These are phyloP conservation scores for Mustela lutreola DNA, from an alignment of 2,113 vertebrate species.

Conservation along the genomic window DNA sequence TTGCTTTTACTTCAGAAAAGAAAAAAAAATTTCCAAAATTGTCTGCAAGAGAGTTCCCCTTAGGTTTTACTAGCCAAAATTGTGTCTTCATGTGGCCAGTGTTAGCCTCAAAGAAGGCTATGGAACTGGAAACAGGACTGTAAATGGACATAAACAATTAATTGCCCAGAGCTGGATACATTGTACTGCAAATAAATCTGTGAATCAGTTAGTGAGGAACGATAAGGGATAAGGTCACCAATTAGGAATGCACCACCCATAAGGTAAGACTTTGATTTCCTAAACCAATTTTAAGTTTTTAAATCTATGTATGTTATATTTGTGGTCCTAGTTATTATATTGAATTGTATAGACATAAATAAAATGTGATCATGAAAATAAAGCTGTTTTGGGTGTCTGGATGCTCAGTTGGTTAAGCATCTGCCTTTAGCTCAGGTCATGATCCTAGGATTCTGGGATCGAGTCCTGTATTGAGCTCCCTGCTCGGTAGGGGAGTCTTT, in stretches of 20 bases:
- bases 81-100: background rate
- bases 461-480: background rate
- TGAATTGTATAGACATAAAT: background rate
- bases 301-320: background rate
- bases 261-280: background rate
- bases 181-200: background rate
- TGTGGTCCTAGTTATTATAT: background rate
- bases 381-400: background rate
- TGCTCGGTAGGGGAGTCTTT: too few species aligned
- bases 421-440: too few species aligned
- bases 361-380: background rate
- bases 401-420: too few species aligned
- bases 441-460: too few species aligned
- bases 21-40: background rate
- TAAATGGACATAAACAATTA: background rate
- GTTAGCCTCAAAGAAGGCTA: background rate
- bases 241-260: background rate
- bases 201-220: background rate
- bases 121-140: background rate
- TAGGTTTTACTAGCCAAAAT: background rate
- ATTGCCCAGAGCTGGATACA: background rate
- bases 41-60: background rate
- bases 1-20: background rate
- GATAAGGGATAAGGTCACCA: background rate
- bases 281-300: conserved; percentile 17